Conservation (phyloP, 2,888 invertebrate species). For the Pristionchus arcanus region DNA sequence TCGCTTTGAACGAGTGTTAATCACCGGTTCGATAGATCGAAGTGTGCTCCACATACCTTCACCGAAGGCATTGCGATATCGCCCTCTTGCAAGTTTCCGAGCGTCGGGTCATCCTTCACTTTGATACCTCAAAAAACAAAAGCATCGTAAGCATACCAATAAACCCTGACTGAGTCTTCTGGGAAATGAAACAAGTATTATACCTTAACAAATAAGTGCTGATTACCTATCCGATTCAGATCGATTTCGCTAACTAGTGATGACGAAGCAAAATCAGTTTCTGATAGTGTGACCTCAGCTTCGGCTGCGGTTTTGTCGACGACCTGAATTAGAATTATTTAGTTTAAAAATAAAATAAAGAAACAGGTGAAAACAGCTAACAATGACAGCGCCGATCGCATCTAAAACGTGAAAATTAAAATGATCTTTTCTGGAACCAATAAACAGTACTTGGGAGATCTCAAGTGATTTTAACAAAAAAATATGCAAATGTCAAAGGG, state of each 20-base stretch:
- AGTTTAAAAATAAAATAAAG: background rate
- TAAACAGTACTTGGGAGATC: too few relatives aligned
- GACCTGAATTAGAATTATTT: slow-evolving; percentile 62
- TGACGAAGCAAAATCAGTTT: slow-evolving; percentile 61
- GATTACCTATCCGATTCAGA: slow-evolving; percentile 59
- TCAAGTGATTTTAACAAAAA: too few relatives aligned
- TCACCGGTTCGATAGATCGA: too few relatives aligned
- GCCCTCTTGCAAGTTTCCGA: slow-evolving; percentile 75
- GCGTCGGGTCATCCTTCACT: slow-evolving; percentile 75
- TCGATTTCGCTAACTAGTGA: slow-evolving; percentile 64
- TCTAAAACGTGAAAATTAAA: too few relatives aligned
- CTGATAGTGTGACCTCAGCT: slow-evolving; percentile 62
- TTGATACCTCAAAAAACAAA: slow-evolving; percentile 67
- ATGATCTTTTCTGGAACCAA: too few relatives aligned
- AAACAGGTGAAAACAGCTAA: background rate
- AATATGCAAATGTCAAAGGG: background rate
- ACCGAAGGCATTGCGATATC: slow-evolving; percentile 17
- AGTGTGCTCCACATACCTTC: too few relatives aligned
- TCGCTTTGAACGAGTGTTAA: background rate
- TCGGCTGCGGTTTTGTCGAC: slow-evolving; percentile 62
- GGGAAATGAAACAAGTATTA: too few relatives aligned
- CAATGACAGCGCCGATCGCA: background rate
- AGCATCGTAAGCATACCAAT: too few relatives aligned
- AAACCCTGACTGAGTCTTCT: too few relatives aligned
- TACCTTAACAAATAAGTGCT: too few relatives aligned